Conservation (phyloP, 92 coral and sea anemone genomes). For the Pocillopora grandis region DNA sequence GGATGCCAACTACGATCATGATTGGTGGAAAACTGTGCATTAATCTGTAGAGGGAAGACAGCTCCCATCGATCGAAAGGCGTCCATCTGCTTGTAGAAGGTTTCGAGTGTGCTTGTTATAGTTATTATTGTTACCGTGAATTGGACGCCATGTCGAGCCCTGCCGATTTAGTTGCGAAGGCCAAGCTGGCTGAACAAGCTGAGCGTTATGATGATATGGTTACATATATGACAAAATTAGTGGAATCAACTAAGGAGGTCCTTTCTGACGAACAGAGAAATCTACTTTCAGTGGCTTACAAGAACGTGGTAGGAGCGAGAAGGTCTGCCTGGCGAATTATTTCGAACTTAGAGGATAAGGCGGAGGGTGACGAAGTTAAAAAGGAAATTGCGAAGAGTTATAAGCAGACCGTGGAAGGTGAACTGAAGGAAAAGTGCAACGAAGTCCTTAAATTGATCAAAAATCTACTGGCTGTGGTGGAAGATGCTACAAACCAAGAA, state of each 20-base stretch:
- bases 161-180: slow-evolving; percentile 45
- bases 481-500: background rate
- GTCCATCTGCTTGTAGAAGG: background rate
- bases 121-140: background rate
- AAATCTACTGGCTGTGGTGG: slow-evolving; percentile 19
- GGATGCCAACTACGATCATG: slow-evolving; percentile 20
- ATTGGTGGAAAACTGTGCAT: slow-evolving; percentile 22
- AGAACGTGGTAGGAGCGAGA: slow-evolving; percentile 99
- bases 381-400: slow-evolving; percentile 33
- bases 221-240: slow-evolving; percentile 71
- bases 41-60: background rate
- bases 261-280: slow-evolving; percentile 90
- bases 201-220: slow-evolving; percentile 99
- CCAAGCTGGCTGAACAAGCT: slow-evolving; percentile 94
- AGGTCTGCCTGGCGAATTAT: slow-evolving; percentile 96
- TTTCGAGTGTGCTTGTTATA: background rate
- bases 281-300: slow-evolving; percentile 98
- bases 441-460: slow-evolving; percentile 83
- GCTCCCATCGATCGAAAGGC: slow-evolving; percentile 29
- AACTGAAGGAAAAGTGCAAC: slow-evolving; percentile 73
- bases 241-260: slow-evolving; percentile 39
- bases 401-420: slow-evolving; percentile 63
- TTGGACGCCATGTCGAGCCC: slow-evolving; percentile 23
- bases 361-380: slow-evolving; percentile 33
- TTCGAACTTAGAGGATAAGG: slow-evolving; percentile 65